Percentiles rank a stretch among this genome's conserved stretches.
Conservation (phyloP, 2,113 vertebrate species). For the Grus americana region DNA sequence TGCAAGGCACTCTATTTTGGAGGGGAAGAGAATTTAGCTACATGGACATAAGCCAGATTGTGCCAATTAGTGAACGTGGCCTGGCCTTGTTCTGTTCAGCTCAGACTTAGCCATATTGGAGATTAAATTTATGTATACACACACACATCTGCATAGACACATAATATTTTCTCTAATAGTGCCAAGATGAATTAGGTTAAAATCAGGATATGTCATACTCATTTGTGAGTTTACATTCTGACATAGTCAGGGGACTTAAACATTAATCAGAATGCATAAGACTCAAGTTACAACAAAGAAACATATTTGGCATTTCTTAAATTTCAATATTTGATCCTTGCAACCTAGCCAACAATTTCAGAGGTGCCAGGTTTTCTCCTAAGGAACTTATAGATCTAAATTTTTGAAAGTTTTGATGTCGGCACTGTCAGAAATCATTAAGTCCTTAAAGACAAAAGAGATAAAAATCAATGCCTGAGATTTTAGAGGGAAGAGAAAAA, state of each 20-base stretch:
- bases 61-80: background rate
- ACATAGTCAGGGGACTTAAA: background rate
- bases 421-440: background rate
- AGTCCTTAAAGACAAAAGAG: background rate
- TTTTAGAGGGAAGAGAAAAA: background rate
- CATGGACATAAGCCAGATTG: background rate
- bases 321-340: background rate
- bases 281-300: background rate
- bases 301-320: background rate
- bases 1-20: background rate
- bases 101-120: background rate
- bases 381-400: background rate
- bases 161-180: background rate
- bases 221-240: background rate
- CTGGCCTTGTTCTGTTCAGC: background rate
- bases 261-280: accelerated
- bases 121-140: background rate
- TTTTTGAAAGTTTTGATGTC: background rate
- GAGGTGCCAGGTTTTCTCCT: background rate
- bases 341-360: background rate
- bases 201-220: background rate
- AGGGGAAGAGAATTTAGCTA: background rate
- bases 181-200: background rate
- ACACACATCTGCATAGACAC: background rate
- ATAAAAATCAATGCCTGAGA: background rate